Conservation (phyloP, 1,140 invertebrate genomes). For the Caenorhabditis inopinata region DNA sequence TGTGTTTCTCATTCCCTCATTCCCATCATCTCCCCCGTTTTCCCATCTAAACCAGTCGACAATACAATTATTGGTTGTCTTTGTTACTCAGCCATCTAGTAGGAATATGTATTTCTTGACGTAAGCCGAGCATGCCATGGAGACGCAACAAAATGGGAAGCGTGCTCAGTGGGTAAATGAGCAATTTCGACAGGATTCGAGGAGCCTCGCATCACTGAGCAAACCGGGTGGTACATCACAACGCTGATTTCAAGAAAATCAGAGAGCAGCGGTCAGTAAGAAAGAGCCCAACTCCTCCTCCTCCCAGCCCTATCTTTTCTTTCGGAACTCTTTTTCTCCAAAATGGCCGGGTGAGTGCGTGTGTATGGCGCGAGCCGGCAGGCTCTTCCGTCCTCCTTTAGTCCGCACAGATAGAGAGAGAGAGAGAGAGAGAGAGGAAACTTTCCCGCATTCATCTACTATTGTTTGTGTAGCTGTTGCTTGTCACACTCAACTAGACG, state of each 20-base stretch:
- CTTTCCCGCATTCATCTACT: slow-evolving; percentile 22
- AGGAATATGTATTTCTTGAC: no score
- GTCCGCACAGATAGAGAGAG: neutral
- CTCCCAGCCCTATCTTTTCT: slow-evolving; percentile 25
- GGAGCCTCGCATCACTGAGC: no score
- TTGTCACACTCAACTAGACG: slow-evolving; percentile 12
- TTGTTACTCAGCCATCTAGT: no score
- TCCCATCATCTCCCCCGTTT: no score
- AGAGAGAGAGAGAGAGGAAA: slow-evolving; percentile 1
- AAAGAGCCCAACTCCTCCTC: neutral
- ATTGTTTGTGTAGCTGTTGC: slow-evolving; percentile 16
- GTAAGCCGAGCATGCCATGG: no score
- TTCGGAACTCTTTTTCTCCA: slow-evolving; percentile 9
- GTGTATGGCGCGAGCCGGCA: neutral
- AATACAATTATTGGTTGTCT: no score
- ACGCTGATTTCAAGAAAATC: no score
- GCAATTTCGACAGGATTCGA: no score
- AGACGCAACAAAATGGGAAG: no score
- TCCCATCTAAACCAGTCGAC: no score
- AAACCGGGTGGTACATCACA: neutral
- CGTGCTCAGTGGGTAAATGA: no score
- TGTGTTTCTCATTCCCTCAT: no score
- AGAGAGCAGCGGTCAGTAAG: neutral
- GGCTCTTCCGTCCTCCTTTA: neutral
- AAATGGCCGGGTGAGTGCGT: neutral